These are phyloP conservation scores for Coptodon rendalli DNA, from an alignment of 2,113 vertebrate genomes.

Conservation along the genomic window DNA sequence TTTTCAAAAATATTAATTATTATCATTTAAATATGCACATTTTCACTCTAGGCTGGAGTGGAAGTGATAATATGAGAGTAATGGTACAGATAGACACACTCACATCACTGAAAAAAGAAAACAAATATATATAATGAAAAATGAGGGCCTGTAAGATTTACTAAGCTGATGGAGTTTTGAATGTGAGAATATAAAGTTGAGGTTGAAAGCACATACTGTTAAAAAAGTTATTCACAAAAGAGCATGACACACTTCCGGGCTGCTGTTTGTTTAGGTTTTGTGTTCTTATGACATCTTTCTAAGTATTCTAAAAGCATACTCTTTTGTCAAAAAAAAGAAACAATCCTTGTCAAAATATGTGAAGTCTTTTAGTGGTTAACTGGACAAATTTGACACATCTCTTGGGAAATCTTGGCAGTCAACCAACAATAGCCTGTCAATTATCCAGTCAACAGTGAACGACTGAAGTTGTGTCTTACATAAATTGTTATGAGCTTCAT, in stretches of 20 bases:
- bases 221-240: background rate
- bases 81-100: background rate
- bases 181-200: background rate
- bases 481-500: conserved; percentile 39
- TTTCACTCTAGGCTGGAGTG: background rate
- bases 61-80: background rate
- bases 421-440: conserved; percentile 47
- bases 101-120: background rate
- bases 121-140: background rate
- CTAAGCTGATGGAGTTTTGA: background rate
- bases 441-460: conserved; percentile 46
- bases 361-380: background rate
- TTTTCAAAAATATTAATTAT: background rate
- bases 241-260: background rate
- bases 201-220: background rate
- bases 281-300: conserved; percentile 1
- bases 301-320: background rate
- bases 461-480: conserved; percentile 16
- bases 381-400: conserved; percentile 31
- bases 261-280: background rate
- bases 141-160: background rate
- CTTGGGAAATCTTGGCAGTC: conserved; percentile 27
- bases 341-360: conserved; percentile 37
- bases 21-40: background rate
- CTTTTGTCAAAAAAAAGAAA: background rate